phyloP scores from a whole-genome alignment of 2,113 vertebrate genomes.

The Trichechus manatus region DNA sequence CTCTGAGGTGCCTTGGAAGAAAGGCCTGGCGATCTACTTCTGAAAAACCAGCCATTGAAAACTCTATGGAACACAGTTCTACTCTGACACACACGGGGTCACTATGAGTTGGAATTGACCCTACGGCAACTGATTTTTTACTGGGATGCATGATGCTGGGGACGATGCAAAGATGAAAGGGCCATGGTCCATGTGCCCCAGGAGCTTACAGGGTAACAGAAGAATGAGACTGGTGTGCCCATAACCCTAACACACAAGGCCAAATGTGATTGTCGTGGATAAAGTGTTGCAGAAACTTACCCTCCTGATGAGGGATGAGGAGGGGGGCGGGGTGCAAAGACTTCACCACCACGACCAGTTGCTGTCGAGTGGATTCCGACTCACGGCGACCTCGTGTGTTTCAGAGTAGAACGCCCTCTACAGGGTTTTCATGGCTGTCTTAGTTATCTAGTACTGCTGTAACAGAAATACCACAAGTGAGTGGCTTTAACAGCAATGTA shows the following conservation, averaged over 20 bases:
- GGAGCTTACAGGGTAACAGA: not conserved
- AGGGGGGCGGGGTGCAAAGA: not conserved
- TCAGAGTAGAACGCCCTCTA: not conserved
- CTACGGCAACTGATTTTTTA: not conserved
- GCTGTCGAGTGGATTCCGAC: not conserved
- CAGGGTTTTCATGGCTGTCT: not conserved
- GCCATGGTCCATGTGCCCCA: not conserved
- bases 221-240: not conserved
- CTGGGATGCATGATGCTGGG: not conserved
- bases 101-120: not conserved
- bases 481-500: not conserved
- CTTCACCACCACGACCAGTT: not conserved
- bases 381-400: not conserved
- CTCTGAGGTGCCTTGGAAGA: not conserved
- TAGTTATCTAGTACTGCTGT: not conserved
- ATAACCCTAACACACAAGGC: not conserved
- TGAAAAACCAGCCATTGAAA: not conserved
- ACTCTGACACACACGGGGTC: not conserved
- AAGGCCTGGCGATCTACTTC: not conserved
- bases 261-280: not conserved
- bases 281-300: constrained; percentile 18
- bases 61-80: not conserved
- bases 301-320: not conserved
- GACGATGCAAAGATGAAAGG: not conserved
- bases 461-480: not conserved